Conservation (phyloP, 2,113 vertebrate genomes). For the Silurus glanis region DNA sequence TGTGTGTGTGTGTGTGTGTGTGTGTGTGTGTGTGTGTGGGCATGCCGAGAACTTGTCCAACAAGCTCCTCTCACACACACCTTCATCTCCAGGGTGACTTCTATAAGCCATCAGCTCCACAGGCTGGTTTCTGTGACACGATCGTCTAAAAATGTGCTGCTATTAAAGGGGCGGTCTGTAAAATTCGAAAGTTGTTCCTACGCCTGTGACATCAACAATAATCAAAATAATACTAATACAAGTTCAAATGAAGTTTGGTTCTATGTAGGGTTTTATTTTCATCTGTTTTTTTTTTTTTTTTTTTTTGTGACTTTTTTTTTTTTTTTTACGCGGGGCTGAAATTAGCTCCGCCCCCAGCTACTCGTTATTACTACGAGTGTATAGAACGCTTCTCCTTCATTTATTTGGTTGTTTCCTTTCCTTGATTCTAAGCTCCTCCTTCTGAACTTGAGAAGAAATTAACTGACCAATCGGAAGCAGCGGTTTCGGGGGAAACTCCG, state of each 20-base stretch:
- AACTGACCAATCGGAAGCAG: neutral
- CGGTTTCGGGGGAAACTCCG: neutral
- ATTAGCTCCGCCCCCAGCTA: neutral
- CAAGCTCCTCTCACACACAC: slow-evolving; percentile 35
- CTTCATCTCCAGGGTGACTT: slow-evolving; percentile 30
- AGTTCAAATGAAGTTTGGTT: neutral
- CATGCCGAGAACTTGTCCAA: slow-evolving; percentile 22
- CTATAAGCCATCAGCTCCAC: neutral
- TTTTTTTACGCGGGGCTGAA: neutral
- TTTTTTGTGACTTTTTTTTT: neutral
- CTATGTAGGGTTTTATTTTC: too few relatives aligned
- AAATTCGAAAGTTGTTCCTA: neutral
- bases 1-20: neutral
- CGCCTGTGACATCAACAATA: neutral
- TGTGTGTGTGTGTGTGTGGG: neutral
- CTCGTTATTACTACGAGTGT: too few relatives aligned
- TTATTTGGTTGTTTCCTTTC: neutral
- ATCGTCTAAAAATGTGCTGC: neutral
- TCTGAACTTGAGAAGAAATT: neutral
- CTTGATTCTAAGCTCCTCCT: neutral
- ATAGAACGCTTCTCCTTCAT: neutral
- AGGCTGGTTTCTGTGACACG: neutral
- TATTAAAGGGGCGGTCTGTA: neutral
- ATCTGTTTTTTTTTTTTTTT: neutral
- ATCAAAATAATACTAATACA: too few relatives aligned